Evolutionary conservation across 2,888 invertebrate species (phyloP).

Genomic region (Polia nebulosa): DNA sequence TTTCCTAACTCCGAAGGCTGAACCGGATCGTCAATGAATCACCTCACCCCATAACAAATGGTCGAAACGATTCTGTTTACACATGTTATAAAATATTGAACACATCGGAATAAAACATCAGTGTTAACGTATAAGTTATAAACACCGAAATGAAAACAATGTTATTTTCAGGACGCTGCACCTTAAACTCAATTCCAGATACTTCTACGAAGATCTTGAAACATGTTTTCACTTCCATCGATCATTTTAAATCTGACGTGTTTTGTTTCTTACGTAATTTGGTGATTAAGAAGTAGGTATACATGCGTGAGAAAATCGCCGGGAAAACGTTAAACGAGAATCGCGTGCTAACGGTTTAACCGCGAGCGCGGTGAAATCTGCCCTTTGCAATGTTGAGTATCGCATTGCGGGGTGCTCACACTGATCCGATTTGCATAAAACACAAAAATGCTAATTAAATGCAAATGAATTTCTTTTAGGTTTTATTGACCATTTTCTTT

Average conservation of each 20-base stretch:
- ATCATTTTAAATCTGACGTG: slow-evolving; percentile 36
- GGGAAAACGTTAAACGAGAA: slow-evolving; percentile 52
- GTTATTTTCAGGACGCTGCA: slow-evolving; percentile 14
- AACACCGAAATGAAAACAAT: slow-evolving; percentile 35
- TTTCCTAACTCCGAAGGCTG: slow-evolving; percentile 25
- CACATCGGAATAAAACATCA: slow-evolving; percentile 40
- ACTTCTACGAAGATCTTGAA: slow-evolving; percentile 39
- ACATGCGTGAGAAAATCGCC: slow-evolving; percentile 59
- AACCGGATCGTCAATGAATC: slow-evolving; percentile 26
- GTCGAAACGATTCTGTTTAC: slow-evolving; percentile 27
- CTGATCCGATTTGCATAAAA: slow-evolving; percentile 45
- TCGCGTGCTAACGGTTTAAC: slow-evolving; percentile 55
- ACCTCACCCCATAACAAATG: slow-evolving; percentile 1
- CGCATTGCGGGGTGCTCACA: slow-evolving; percentile 51
- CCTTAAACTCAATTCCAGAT: slow-evolving; percentile 31
- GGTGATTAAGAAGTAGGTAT: slow-evolving; percentile 49
- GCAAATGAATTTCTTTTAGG: slow-evolving; percentile 34
- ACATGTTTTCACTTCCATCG: slow-evolving; percentile 51
- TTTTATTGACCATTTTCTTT: slow-evolving; percentile 19
- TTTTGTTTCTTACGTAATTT: slow-evolving; percentile 45
- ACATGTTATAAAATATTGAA: slow-evolving; percentile 45
- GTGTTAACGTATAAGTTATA: slow-evolving; percentile 31
- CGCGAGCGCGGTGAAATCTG: slow-evolving; percentile 61
- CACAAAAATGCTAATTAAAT: slow-evolving; percentile 24
- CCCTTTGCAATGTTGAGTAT: slow-evolving; percentile 56